Conservation (phyloP, 1,140 invertebrate genomes). For the Aphelenchoides besseyi region DNA sequence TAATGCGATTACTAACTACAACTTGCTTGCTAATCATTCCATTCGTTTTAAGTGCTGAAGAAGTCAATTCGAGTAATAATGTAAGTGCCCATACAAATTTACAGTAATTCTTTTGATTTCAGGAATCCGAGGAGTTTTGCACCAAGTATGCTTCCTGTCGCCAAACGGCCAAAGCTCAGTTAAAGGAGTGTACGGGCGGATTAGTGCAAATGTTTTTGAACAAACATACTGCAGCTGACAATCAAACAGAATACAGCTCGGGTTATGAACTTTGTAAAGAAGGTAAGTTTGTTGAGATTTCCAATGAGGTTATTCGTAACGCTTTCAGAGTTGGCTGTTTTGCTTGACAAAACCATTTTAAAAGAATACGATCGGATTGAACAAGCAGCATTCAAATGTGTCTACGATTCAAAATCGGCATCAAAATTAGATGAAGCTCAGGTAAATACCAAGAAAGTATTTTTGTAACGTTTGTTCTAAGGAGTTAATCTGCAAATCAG, state of each 20-base stretch:
- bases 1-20: no score
- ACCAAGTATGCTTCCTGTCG: background rate
- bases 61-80: no score
- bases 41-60: no score
- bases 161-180: background rate
- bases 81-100: no score
- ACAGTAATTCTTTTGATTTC: conserved; percentile 11
- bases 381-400: background rate
- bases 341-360: background rate
- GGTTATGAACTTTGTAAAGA: background rate
- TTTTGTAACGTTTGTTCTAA: background rate
- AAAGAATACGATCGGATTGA: conserved; percentile 8
- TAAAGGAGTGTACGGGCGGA: conserved; percentile 4
- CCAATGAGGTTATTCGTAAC: background rate
- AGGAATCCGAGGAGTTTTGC: background rate
- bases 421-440: background rate
- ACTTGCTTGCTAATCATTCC: no score
- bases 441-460: no score
- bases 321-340: background rate
- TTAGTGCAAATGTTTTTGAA: background rate
- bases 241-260: background rate
- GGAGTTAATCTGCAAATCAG: background rate
- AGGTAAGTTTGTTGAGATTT: background rate
- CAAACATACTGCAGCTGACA: background rate
- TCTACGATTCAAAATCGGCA: background rate